Base-by-base conservation (phyloP, 2,888 invertebrate species). In the Graphium colonna region DNA sequence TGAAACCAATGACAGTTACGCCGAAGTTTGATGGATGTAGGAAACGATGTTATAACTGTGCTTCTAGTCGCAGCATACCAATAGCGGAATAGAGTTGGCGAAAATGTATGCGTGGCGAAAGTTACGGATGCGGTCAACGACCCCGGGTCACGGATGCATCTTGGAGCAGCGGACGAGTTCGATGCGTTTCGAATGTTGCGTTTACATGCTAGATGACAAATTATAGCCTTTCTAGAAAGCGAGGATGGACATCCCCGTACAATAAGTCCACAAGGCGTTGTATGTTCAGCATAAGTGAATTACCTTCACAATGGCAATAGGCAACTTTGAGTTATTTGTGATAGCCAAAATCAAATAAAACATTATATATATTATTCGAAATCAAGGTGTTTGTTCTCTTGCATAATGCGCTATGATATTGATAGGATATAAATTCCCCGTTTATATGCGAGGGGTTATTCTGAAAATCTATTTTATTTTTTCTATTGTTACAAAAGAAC, bases 101-200 rank as follows among this genome's bases (percentile, higher is more conserved):
- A 55, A 55, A 50, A 45, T 43, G 33, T 52, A 28, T 53, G 40
- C 44, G 65, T 66, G 74, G 85, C 77, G 87, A 88, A 87, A 88
- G 87, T 81, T 68, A 68, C 65, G 62, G 60, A 55, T 44, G 68
- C 64, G 78, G 81, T 77, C 79, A 60, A 58, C 75, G 82, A 82
- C 72, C 82, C 61, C 67, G 51, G 63, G 63, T 69, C 65, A 68
- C 64, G 69, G 74, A 68, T 79, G 77, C 78, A 78, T 78, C 79
- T 77, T 65, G 61, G 47, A 48, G 54, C 26, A 51, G 49, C 49
- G 53, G 58, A 50, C 67, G 67, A 63, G 58, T 64, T 63, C 66
- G 70, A 56, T 65, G 67, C 64, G 68, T 75, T 76, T 76, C 75
- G 64, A 75, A 75, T 72, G 59, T 73, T 63, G 62, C 68, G 71